Conservation (phyloP, 2,797 vertebrate genomes). For the Falco berigora region DNA sequence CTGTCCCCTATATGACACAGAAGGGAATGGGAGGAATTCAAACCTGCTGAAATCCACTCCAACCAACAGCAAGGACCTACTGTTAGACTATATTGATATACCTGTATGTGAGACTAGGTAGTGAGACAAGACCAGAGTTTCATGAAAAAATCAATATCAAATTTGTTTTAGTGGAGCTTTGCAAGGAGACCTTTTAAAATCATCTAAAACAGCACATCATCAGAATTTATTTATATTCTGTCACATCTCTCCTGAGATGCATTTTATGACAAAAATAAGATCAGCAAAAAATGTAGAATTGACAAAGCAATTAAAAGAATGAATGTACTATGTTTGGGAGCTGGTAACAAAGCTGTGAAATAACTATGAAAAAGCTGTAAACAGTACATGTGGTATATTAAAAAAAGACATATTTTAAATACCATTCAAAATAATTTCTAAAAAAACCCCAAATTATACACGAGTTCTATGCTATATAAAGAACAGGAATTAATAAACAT, state of each 20-base stretch:
- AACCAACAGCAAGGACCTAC: not conserved
- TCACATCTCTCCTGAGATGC: not conserved
- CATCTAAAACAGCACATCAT: not conserved
- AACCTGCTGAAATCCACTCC: not conserved
- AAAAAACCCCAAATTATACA: not conserved
- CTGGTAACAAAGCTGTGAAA: not conserved
- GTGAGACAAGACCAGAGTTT: not conserved
- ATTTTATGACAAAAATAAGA: not conserved
- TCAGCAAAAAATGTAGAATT: not conserved
- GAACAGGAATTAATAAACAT: slow-evolving; percentile 1
- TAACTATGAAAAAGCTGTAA: not conserved
- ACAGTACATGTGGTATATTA: not conserved
- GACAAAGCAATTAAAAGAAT: slow-evolving; percentile 10
- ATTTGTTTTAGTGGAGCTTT: slow-evolving; percentile 9
- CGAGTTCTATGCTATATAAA: not conserved
- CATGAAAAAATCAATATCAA: slow-evolving; percentile 19
- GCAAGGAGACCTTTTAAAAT: not conserved
- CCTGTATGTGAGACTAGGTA: not conserved
- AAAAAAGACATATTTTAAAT: not conserved
- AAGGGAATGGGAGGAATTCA: not conserved
- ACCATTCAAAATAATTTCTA: not conserved
- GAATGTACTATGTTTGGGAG: not conserved
- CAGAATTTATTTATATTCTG: not conserved
- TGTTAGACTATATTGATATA: not conserved
- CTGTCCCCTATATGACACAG: not conserved